Evolutionary conservation across 2,888 invertebrate species (phyloP).

Genomic region (Dryococelus australis): DNA sequence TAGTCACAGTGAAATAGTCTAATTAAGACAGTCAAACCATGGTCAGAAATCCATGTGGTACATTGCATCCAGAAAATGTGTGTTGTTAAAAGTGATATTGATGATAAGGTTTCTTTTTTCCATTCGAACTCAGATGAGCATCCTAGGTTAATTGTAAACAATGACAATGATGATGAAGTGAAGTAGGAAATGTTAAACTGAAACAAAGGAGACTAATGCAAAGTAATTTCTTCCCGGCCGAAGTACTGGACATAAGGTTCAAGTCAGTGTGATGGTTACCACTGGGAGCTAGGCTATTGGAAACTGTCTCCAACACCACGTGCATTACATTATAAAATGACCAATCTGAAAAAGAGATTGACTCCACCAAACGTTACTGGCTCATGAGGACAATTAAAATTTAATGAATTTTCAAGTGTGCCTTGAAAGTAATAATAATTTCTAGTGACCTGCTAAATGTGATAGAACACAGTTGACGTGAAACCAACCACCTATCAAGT

Average conservation of each 20-base stretch:
- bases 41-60: background rate
- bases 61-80: background rate
- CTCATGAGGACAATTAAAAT: background rate
- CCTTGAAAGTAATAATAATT: background rate
- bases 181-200: background rate
- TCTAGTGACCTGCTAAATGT: no score
- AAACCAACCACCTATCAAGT: no score
- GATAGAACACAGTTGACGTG: no score
- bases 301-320: background rate
- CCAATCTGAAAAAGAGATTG: background rate
- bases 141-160: background rate
- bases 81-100: slow-evolving; percentile 19
- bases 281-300: background rate
- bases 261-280: slow-evolving; percentile 19
- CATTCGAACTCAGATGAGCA: background rate
- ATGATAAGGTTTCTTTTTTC: background rate
- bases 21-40: slow-evolving; percentile 2
- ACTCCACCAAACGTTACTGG: slow-evolving; percentile 1
- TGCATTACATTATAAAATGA: no score
- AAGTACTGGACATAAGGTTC: background rate
- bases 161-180: background rate
- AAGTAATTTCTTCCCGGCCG: background rate
- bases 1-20: background rate
- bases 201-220: slow-evolving; percentile 1
- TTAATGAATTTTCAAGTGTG: background rate